Evolutionary conservation across 2,113 vertebrate species (phyloP).

Genomic region (Tor tambroides): DNA sequence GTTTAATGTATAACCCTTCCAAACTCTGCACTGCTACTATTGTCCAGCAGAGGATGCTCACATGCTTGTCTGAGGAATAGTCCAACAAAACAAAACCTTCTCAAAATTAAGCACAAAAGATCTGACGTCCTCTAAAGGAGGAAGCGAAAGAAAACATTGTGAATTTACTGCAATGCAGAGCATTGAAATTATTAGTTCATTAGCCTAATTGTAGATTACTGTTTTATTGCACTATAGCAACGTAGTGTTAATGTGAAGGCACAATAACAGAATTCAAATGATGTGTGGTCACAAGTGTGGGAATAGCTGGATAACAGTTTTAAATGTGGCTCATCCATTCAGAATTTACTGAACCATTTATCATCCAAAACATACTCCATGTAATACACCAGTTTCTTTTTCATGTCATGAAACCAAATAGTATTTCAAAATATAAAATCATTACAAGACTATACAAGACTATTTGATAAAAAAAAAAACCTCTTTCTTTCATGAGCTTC

Average conservation of each 20-base stretch:
- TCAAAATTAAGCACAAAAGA: not conserved
- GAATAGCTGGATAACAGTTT: not conserved
- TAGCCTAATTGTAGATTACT: not conserved
- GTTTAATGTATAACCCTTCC: not conserved
- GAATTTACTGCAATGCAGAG: not conserved
- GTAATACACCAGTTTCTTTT: not conserved
- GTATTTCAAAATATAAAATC: not conserved
- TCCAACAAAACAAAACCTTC: not conserved
- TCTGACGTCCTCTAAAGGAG: not conserved
- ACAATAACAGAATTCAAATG: not conserved
- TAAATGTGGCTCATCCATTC: not conserved
- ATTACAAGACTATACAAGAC: not conserved
- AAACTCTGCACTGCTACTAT: not conserved
- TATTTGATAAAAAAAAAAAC: not conserved
- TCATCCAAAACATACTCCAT: not conserved
- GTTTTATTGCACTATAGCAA: not conserved
- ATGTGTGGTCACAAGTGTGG: not conserved
- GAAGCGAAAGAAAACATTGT: not conserved
- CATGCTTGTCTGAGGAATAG: not conserved
- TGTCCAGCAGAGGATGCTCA: slow-evolving; percentile 24
- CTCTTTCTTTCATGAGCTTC: not conserved
- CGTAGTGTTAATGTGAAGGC: not conserved
- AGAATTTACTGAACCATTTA: not conserved
- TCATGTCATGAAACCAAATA: not conserved
- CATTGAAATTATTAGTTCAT: not conserved